Evolutionary conservation across 1,140 invertebrate species (phyloP), one percentile per base, ranked within the genome.

Genomic region (Chelonus insularis): DNA sequence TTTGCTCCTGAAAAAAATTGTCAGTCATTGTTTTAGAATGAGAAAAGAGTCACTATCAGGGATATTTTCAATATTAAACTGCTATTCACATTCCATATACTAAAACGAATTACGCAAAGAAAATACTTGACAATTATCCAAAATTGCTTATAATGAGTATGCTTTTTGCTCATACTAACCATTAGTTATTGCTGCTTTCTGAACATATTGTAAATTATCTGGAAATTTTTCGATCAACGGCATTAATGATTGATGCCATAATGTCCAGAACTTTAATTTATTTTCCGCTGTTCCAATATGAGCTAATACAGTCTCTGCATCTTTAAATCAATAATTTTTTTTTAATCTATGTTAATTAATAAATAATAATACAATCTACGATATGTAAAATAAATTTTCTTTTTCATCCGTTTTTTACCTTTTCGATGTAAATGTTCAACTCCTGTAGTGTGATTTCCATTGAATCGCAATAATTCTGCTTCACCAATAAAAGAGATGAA

Each of bases 401-500:
- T 11, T n/a, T 39, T n/a, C n/a, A n/a, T n/a, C n/a, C n/a, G n/a
- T n/a, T 34, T 14, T 4, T 48, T 66, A 75, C 74, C 71, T 66
- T 68, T 52, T 8, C 68, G 63, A 7, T 55, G 65, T 20, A 65
- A 52, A 7, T 69, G 68, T 14, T 62, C 58, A 1, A 59, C 50
- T 5, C 51, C 47, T n/a, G 50, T 59, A 2, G 41, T 34, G 9
- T 62, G 48, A 55, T 41, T 56, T 6, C 48, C n/a, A 1, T 57
- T 58, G 12, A 67, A 62, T 65, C 39, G 54, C 6, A 68, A 47
- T 0, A 68, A 61, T 72, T 90, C 88, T 50, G 87, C 86, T 54
- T 87, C 74, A 32, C 88, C 88, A 70, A 88, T 84, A 68, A 91
- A 84, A 68, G 89, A 88, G 70, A 90, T 87, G 41, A 91, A 75